Evolutionary conservation across 2,113 vertebrate species (phyloP), one percentile per base, ranked within the genome.

Genomic region (Plestiodon gilberti): DNA sequence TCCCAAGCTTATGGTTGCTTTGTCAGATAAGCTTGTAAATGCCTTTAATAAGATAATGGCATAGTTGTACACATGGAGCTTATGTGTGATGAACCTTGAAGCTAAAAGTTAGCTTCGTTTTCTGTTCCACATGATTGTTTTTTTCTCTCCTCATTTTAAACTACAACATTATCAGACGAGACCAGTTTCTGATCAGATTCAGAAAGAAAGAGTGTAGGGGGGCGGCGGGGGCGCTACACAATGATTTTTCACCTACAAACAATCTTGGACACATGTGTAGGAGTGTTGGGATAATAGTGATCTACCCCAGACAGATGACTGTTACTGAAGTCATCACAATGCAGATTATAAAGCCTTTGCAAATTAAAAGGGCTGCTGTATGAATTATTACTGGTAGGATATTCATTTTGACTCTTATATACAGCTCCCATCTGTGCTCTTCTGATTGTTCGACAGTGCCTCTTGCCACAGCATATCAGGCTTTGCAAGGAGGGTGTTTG

Each of bases 1-100:
- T 88, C 76, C 20, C 9, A n/a, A 57, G 69, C 67, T 84, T 88
- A 74, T 15, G 30, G 43, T 74, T 88, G 76, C 82, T 59, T 83
- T 84, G 77, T 73, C 82, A 74, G 67, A 80, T 84, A 65, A 84
- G 81, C 81, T 57, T 79, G 59, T 84, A 84, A 88, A 84, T 80
- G 67, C 82, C 82, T 88, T 83, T 80, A 75, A 84, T 74, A 83
- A 84, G 77, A 88, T 79, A 84, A 74, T 84, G 67, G 76, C 69
- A 84, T 43, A 74, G 67, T 62, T 84, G 69, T 79, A 73, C 75
- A 80, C 76, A 78, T 30, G 38, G 76, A 74, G 75, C 82, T 83
- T 79, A 74, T 81, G 70, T 52, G 71, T 81, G 73, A 84, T 74
- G 81, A 88, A 79, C 77, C 76, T 79, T 88, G 57, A 65, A 84